These are phyloP conservation scores for Lota lota DNA, from an alignment of 2,113 vertebrate species.

Conservation along the genomic window DNA sequence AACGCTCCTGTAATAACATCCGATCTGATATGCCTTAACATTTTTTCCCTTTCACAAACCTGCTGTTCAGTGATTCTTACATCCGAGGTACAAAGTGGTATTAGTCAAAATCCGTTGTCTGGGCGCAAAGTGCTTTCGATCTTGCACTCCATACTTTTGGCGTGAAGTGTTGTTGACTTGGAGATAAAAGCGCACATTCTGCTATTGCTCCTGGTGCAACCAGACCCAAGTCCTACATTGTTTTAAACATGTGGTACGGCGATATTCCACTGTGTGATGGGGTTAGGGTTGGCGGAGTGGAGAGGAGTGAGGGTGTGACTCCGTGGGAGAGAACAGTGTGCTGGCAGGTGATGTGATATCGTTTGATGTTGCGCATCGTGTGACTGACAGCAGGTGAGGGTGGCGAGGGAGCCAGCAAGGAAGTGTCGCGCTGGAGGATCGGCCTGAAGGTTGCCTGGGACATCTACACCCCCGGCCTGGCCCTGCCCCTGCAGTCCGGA, in stretches of 20 bases:
- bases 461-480: slow-evolving; percentile 92
- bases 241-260: not conserved
- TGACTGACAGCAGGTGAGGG: slow-evolving; percentile 63
- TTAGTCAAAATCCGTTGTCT: slow-evolving; percentile 42
- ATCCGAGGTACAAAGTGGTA: slow-evolving; percentile 47
- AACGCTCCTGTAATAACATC: slow-evolving; percentile 54
- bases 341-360: not conserved
- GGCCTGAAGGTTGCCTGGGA: slow-evolving; percentile 97
- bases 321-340: not conserved
- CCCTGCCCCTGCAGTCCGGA: slow-evolving; percentile 87
- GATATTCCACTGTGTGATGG: not conserved
- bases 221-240: not conserved
- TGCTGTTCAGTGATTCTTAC: slow-evolving; percentile 56
- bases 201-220: not conserved
- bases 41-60: slow-evolving; percentile 40
- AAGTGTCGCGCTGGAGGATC: slow-evolving; percentile 82
- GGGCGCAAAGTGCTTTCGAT: slow-evolving; percentile 39
- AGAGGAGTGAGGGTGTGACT: not conserved
- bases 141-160: slow-evolving; percentile 19
- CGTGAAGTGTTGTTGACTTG: not conserved
- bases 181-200: not conserved
- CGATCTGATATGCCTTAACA: slow-evolving; percentile 47
- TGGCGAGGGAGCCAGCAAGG: slow-evolving; percentile 74
- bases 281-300: not conserved
- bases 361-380: slow-evolving; percentile 32